Percentiles rank a stretch among this genome's conserved stretches.
Conservation (phyloP, 2,797 vertebrate species). For the Sebastiscus albofasciatus region DNA sequence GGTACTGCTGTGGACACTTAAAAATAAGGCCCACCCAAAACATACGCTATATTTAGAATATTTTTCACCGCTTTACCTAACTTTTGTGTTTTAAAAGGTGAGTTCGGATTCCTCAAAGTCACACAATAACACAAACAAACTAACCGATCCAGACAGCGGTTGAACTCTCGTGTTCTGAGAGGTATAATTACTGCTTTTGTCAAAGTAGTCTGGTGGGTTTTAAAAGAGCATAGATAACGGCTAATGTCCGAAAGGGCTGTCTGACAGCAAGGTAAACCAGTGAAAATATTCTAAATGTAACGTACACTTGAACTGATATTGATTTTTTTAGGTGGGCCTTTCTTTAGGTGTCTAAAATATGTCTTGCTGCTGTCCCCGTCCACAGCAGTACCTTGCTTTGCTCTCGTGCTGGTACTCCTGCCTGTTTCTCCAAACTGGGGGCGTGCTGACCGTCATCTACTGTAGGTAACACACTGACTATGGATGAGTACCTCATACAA, state of each 20-base stretch:
- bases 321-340: neutral
- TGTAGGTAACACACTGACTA: neutral
- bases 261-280: neutral
- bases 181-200: neutral
- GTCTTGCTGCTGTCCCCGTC: neutral
- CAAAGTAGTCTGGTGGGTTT: neutral
- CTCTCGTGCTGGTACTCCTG: neutral
- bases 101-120: neutral
- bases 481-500: neutral
- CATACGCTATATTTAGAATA: neutral
- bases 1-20: neutral
- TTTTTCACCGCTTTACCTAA: neutral
- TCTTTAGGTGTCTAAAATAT: neutral
- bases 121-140: neutral
- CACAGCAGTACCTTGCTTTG: neutral
- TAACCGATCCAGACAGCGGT: neutral
- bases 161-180: neutral
- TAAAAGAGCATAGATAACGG: neutral
- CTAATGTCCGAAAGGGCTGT: neutral
- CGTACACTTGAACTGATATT: too few relatives aligned
- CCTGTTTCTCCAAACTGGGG: neutral
- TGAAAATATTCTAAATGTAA: neutral
- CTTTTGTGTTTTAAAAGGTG: neutral
- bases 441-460: neutral
- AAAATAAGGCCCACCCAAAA: neutral